Percentiles rank a stretch among this genome's conserved stretches.
phyloP scores from a whole-genome alignment of 2,888 invertebrate species.

The Brachyptera putata region DNA sequence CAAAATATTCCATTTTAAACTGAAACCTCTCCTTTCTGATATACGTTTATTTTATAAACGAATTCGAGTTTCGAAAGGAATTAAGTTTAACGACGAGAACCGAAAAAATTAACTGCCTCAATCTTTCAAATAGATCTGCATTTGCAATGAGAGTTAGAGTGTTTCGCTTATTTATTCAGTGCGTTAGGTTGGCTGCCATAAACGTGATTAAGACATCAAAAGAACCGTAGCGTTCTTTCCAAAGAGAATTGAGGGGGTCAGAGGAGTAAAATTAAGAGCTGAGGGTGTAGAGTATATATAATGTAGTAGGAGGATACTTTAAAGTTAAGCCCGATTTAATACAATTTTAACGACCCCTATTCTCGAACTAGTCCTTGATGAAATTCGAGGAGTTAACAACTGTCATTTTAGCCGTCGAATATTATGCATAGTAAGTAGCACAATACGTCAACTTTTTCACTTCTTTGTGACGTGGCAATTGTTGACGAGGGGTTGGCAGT shows the following conservation, averaged over 20 bases:
- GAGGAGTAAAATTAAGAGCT: constrained; percentile 14
- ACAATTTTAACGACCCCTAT: constrained; percentile 16
- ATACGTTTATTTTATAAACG: too few species aligned
- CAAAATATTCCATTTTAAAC: background rate
- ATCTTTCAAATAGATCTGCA: constrained; percentile 3
- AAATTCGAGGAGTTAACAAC: constrained; percentile 10
- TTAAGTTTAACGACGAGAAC: constrained; percentile 1
- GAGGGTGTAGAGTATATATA: too few species aligned
- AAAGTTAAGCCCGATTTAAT: constrained; percentile 15
- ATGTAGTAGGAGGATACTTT: constrained; percentile 1
- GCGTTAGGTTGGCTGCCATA: constrained; percentile 14
- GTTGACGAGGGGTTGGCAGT: constrained; percentile 17
- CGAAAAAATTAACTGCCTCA: background rate
- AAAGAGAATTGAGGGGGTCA: constrained; percentile 21
- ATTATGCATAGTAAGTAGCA: constrained; percentile 20
- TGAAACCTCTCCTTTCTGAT: too few species aligned
- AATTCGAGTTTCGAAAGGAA: constrained; percentile 14
- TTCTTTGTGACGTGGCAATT: constrained; percentile 19
- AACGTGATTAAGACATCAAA: constrained; percentile 29
- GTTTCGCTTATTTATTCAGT: constrained; percentile 18
- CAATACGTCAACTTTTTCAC: constrained; percentile 14
- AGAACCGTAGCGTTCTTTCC: constrained; percentile 23
- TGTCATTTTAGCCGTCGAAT: constrained; percentile 14
- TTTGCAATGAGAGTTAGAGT: constrained; percentile 13
- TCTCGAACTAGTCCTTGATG: constrained; percentile 8